Conservation (phyloP, 2,888 invertebrate genomes). For the Diloba caeruleocephala region DNA sequence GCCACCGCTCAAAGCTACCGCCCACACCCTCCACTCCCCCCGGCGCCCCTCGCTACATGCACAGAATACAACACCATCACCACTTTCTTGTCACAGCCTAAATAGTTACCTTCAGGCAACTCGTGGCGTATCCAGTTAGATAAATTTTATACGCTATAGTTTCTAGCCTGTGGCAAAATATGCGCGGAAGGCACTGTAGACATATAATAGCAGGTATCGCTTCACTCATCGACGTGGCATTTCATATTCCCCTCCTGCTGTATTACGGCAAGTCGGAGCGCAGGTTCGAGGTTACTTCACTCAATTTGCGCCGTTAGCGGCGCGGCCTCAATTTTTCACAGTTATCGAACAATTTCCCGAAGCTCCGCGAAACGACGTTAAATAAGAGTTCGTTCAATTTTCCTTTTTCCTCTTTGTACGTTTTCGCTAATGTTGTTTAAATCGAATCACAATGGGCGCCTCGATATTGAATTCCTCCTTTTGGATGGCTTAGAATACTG, state of each 20-base stretch:
- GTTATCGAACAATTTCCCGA: slow-evolving; percentile 78
- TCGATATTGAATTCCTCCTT: slow-evolving; percentile 3
- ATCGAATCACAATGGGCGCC: slow-evolving; percentile 11
- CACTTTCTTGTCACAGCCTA: slow-evolving; percentile 52
- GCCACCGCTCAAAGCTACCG: slow-evolving; percentile 68
- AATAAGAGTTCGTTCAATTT: slow-evolving; percentile 73
- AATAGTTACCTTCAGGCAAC: slow-evolving; percentile 23
- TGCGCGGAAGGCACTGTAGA: slow-evolving; percentile 41
- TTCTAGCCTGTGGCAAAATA: slow-evolving; percentile 47
- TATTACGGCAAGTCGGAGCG: slow-evolving; percentile 45
- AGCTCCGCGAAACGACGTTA: slow-evolving; percentile 67
- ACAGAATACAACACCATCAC: slow-evolving; percentile 39
- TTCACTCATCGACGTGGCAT: slow-evolving; percentile 52
- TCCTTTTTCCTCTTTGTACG: slow-evolving; percentile 51
- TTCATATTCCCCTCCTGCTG: slow-evolving; percentile 47
- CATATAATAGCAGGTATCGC: slow-evolving; percentile 56
- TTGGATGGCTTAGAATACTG: slow-evolving; percentile 11
- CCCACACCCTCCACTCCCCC: slow-evolving; percentile 44
- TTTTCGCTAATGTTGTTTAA: slow-evolving; percentile 20
- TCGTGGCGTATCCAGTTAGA: slow-evolving; percentile 10
- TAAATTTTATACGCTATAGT: slow-evolving; percentile 5
- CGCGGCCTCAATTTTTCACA: slow-evolving; percentile 81
- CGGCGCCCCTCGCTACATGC: slow-evolving; percentile 36
- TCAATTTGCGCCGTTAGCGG: slow-evolving; percentile 84
- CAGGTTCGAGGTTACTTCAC: slow-evolving; percentile 69